Percentiles rank a stretch among this genome's conserved stretches.
Evolutionary conservation across 2,888 invertebrate species (phyloP).

Genomic region (Monopis laevigella): DNA sequence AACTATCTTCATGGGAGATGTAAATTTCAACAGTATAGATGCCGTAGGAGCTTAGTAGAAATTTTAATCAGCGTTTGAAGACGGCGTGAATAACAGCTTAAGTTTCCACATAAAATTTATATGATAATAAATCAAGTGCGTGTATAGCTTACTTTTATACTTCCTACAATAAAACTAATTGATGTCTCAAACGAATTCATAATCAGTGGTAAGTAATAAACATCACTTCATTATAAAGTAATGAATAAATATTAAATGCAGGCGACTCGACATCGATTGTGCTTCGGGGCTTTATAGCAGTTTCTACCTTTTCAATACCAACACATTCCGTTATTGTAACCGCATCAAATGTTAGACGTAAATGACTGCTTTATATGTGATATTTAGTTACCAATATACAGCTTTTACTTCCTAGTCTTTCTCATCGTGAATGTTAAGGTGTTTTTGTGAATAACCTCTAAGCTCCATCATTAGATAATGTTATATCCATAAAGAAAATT

Average conservation of each 20-base stretch:
- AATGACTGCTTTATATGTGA: conserved; percentile 1
- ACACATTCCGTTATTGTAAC: not conserved
- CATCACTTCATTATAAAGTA: not conserved
- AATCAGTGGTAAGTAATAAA: conserved; percentile 3
- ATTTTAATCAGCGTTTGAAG: not conserved
- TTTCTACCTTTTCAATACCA: conserved; percentile 1
- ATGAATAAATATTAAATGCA: conserved; percentile 3
- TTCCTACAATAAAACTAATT: conserved; percentile 24
- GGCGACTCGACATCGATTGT: conserved; percentile 3
- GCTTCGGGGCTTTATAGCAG: not conserved
- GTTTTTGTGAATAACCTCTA: conserved; percentile 28
- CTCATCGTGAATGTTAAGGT: not conserved
- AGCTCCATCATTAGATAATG: conserved; percentile 30
- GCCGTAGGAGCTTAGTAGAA: no score
- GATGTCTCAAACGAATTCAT: conserved; percentile 6
- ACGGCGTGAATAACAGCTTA: conserved; percentile 19
- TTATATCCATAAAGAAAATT: conserved; percentile 38
- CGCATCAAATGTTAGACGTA: conserved; percentile 6
- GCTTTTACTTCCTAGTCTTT: conserved; percentile 8
- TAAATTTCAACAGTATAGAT: no score
- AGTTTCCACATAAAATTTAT: conserved; percentile 23
- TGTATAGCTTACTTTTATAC: conserved; percentile 26
- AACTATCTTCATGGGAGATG: no score
- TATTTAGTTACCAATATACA: conserved; percentile 4
- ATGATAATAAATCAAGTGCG: conserved; percentile 29